Evolutionary conservation across 2,888 invertebrate genomes (phyloP), one percentile per base, ranked within the genome.

Genomic region (Nomada fucata): DNA sequence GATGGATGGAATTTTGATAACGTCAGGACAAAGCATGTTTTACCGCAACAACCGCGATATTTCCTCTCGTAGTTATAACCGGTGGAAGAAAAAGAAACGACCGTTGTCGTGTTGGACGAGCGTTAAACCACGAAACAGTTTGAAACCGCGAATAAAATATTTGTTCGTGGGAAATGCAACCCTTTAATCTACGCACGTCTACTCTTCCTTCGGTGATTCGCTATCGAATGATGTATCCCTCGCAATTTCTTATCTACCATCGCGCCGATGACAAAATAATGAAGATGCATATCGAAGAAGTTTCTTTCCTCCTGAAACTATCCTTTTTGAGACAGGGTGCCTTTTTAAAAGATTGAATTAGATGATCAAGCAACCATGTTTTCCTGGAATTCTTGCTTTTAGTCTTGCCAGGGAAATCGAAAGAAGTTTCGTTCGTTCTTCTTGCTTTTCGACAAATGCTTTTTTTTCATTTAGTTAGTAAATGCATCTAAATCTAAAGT

Each of bases 1-100:
- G 79, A 81, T 69, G 81, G 76, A 76, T 73, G 88, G 89, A 89
- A 90, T 90, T 89, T 89, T 90, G 88, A 89, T 89, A 89, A 87
- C 85, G 88, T 82, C 79, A 76, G 83, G 78, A 71, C 79, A 79
- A 74, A 84, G 84, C 84, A 83, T 82, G 86, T 87, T 84, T 86
- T 52, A 78, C 87, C 88, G 79, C 81, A 65, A 82, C 82, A 87
- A 88, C 87, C 85, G 70, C 86, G 74, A 84, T 80, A 81, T 82
- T 87, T 84, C 78, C 60, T 71, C 57, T 65, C 61, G 59, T 52
- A 76, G 71, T 86, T 82, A 82, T 79, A 67, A 74, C 53, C 11
- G 26, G 42, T n/a, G 11, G 42, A 59, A 52, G 36, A 23, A 50
- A 55, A 71, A 69, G 63, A 85, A 77, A 68, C 65, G 42, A 63